Percentiles rank a stretch among this genome's conserved stretches.
These are phyloP conservation scores for Rhizoglyphus robini DNA, from an alignment of 1,140 invertebrate species.

Conservation along the genomic window DNA sequence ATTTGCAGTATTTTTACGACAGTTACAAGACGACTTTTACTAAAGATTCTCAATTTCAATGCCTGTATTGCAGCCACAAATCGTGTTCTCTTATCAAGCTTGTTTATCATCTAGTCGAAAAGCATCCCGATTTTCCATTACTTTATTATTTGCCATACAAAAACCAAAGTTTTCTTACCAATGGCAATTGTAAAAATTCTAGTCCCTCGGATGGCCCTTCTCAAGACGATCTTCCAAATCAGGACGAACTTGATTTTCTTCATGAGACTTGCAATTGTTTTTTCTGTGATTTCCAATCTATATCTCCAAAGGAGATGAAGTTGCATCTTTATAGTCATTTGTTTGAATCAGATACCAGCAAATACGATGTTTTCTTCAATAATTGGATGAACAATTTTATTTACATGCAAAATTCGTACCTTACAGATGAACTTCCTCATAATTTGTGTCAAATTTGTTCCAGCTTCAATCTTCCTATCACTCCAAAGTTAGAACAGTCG, in stretches of 20 bases:
- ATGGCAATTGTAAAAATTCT: neutral
- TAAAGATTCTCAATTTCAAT: neutral
- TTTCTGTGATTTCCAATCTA: neutral
- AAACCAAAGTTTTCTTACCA: neutral
- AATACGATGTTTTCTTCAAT: neutral
- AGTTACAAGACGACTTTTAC: neutral
- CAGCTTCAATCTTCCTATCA: neutral
- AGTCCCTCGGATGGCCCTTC: neutral
- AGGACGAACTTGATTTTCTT: neutral
- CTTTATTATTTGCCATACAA: neutral
- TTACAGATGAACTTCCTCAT: too few species aligned
- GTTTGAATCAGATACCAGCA: neutral
- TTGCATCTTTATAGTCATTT: neutral
- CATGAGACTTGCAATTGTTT: conserved; percentile 2
- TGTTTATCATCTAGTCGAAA: neutral
- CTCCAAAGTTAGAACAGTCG: neutral
- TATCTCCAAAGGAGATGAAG: neutral
- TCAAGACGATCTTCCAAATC: neutral
- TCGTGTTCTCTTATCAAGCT: neutral
- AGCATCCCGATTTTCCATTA: neutral
- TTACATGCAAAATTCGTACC: neutral
- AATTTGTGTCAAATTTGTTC: conserved; percentile 3
- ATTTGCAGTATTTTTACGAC: neutral
- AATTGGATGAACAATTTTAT: neutral
- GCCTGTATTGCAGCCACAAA: neutral